Base-by-base conservation (phyloP, 37 sponge, comb jelly and placozoan genomes). In the Eunapius fragilis region DNA sequence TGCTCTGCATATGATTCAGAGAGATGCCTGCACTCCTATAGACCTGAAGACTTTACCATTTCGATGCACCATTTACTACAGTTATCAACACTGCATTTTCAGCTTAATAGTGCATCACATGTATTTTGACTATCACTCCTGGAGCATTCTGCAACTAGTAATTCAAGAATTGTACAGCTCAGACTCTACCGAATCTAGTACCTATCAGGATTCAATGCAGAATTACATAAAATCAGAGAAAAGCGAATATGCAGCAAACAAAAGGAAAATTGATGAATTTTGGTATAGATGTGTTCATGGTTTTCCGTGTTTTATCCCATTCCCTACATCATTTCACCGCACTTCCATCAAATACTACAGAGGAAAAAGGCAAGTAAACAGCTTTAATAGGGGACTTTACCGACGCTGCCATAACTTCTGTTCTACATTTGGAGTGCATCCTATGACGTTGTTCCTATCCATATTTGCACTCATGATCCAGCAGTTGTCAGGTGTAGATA, bases 1-100 rank as follows among this genome's bases (percentile, higher is more conserved):
- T 27, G 76, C 76, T 25, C 33, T 75, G 11, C 31, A 75, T 5
- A 75, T 31, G 37, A 34, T 75, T 31, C 76, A 75, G 19, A 75
- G 9, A 75, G 76, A 75, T 34, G 37, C 76, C 31, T 25, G 26
- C 37, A 75, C 35, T 13, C 76, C 76, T 7, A 6, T 75, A 7
- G 76, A 75, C 31, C 37, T 35, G 6, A 27, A 75, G 11, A 28
- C 25, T 7, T 7, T 10, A 9, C 31, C 32, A 7, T 75, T 28
- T 35, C 33, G 76, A 12, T 25, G 36, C 37, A 75, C 11, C 4
- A 28, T 75, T 27, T 75, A 75, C 32, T 75, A 27, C 33, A 34
- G 76, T 12, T 28, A 34, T 27, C 3, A 22, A 12, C n/a, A 27
- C 6, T 32, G 31, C 35, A 31, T 75, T 9, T 24, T 75, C 5